Conservation (phyloP, 2,113 vertebrate genomes). For the Meriones unguiculatus region DNA sequence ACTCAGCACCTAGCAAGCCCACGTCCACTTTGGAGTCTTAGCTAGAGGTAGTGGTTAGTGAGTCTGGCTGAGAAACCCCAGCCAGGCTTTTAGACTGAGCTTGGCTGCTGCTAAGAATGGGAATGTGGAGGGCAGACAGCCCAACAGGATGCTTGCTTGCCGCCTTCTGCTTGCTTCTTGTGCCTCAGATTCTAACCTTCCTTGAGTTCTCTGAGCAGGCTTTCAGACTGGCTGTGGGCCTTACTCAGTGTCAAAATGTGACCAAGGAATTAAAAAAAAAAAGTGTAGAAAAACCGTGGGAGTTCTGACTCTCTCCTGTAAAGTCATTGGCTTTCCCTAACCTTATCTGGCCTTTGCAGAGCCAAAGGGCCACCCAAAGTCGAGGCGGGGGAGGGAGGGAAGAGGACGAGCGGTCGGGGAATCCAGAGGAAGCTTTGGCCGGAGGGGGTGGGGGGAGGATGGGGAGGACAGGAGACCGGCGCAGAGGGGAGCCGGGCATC, state of each 20-base stretch:
- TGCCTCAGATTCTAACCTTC: slow-evolving; percentile 9
- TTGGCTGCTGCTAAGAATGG: not conserved
- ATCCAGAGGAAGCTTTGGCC: not conserved
- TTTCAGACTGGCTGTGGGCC: not conserved
- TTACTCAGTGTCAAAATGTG: not conserved
- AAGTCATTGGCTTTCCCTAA: not conserved
- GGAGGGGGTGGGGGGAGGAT: not conserved
- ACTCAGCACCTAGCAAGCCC: not conserved
- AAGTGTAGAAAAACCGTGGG: not conserved
- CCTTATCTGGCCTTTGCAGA: not conserved
- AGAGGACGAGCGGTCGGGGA: not conserved
- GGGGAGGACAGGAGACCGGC: no score
- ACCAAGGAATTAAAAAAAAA: not conserved
- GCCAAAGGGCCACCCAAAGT: not conserved
- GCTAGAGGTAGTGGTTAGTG: not conserved
- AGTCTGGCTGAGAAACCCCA: not conserved
- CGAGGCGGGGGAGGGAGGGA: not conserved
- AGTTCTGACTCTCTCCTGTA: slow-evolving; percentile 36
- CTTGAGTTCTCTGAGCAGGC: not conserved
- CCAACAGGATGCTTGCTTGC: not conserved
- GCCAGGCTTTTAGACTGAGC: not conserved
- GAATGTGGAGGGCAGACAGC: not conserved
- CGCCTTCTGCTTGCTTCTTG: not conserved
- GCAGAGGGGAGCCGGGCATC: not conserved
- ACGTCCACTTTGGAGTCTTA: not conserved